A percentile compares a stretch with the other conserved stretches of the same genome.
These are phyloP conservation scores for Xyliphius kryptos DNA, from an alignment of 2,113 vertebrate species.

Conservation along the genomic window DNA sequence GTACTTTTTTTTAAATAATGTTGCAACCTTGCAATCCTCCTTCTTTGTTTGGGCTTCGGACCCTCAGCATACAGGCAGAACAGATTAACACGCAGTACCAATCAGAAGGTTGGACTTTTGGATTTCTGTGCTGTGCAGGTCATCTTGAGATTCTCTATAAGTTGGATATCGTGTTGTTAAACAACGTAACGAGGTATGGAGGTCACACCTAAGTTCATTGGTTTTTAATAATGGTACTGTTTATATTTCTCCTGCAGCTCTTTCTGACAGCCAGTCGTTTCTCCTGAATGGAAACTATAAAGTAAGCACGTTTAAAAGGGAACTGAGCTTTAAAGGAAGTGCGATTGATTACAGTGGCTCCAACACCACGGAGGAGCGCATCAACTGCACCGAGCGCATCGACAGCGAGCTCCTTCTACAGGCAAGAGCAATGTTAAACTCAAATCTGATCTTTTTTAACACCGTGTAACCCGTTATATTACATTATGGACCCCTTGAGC, in stretches of 20 bases:
- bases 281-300: conserved; percentile 95
- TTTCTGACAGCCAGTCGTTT: conserved; percentile 82
- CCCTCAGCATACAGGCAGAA: no score
- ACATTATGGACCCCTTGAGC: no score
- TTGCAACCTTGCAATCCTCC: no score
- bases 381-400: conserved; percentile 86
- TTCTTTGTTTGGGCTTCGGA: no score
- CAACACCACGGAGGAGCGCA: conserved; percentile 80
- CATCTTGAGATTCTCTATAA: no score
- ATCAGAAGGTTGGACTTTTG: no score
- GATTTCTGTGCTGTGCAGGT: no score
- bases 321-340: conserved; percentile 80
- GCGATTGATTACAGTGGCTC: conserved; percentile 93
- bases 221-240: not conserved
- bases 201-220: not conserved
- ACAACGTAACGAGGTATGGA: not conserved
- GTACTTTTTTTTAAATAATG: no score
- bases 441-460: no score
- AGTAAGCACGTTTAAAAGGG: conserved; percentile 93
- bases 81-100: no score
- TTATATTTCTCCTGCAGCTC: conserved; percentile 58
- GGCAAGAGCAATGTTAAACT: conserved; percentile 52
- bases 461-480: not conserved
- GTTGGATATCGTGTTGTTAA: no score
- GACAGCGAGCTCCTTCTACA: conserved; percentile 84